Base-by-base conservation (phyloP, 1,140 invertebrate species). In the Oedothorax gibbosus region DNA sequence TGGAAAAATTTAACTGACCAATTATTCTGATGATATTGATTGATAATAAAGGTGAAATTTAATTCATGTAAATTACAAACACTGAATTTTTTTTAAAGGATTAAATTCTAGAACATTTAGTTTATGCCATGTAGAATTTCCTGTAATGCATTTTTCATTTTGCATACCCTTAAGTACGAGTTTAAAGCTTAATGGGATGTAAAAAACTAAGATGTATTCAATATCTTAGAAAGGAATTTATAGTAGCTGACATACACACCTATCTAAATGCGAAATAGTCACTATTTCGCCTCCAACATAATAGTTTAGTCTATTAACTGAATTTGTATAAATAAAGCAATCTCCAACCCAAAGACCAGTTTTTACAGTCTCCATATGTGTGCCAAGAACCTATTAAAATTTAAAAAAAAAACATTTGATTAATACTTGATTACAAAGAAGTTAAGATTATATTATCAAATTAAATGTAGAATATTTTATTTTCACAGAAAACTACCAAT, bases 321-420 rank as follows among this genome's bases (percentile, higher is more conserved):
- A 94, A 90, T 99, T 99, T 0, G 98, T 99, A 91, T 99, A 99
- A 86, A 99, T 99, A 90, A 99, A 99, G 90, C 98, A 99, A 90
- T 99, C 98, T 7, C 98, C 98, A 57, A 99, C 95, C 99, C 99
- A 99, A 12, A 99, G 90, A 12, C 97, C 99, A 4, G 98, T 99
- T 89, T 96, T 97, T 0, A 99, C 98, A 12, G 93, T 92, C 91
- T 99, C 99, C 86, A 94, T 95, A 73, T 98, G 94, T 90, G 98
- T 97, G 18, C 94, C 94, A 8, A 96, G 91, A 78, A 96, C 94
- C 93, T 95, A 89, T 6, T 90, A 90, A 51, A 21, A 71, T 71
- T 71, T 18, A 68, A 64, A 15, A 15, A 15, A 15, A 35, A 62
- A 62, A 15, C 18, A 15, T 62, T 15, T 18, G 18, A 62, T 18